phyloP scores from a whole-genome alignment of 2,113 vertebrate species.

The Electrona antarctica region DNA sequence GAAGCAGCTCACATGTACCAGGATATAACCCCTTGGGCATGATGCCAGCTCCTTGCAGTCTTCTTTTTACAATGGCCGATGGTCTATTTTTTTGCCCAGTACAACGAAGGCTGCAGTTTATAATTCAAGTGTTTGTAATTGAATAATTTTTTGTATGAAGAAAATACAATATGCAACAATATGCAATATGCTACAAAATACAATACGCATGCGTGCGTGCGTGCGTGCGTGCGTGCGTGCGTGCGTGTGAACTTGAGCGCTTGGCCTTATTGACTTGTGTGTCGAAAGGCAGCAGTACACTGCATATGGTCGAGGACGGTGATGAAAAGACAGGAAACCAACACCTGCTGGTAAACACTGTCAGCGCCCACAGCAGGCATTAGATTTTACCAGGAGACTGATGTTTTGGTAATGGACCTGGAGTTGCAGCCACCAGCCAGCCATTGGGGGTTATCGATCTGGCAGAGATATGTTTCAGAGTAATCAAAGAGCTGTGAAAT shows the following conservation, averaged over 20 bases:
- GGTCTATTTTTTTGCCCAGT: too few relatives aligned
- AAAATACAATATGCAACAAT: too few relatives aligned
- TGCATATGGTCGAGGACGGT: constrained; percentile 35
- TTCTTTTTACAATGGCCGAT: constrained; percentile 24
- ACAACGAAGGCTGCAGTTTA: too few relatives aligned
- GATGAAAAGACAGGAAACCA: constrained; percentile 59
- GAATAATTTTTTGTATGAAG: too few relatives aligned
- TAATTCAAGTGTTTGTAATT: neutral
- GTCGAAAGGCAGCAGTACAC: neutral
- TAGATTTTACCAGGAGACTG: constrained; percentile 60
- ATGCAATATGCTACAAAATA: too few relatives aligned
- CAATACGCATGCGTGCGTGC: neutral
- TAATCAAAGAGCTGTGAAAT: constrained; percentile 76
- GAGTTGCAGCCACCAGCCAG: constrained; percentile 53
- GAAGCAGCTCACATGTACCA: constrained; percentile 30
- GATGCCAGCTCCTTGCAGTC: constrained; percentile 44
- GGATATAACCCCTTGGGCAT: constrained; percentile 18
- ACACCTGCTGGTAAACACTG: constrained; percentile 52
- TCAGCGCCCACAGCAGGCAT: constrained; percentile 58
- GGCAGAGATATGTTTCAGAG: constrained; percentile 71
- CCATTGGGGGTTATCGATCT: constrained; percentile 69
- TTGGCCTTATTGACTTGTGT: too few relatives aligned
- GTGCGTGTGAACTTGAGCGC: neutral
- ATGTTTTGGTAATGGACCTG: constrained; percentile 68
- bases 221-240: constrained; percentile 1